Percentiles rank a stretch among this genome's conserved stretches.
Conservation (phyloP, 2,888 invertebrate species). For the Dromius quadrimaculatus region DNA sequence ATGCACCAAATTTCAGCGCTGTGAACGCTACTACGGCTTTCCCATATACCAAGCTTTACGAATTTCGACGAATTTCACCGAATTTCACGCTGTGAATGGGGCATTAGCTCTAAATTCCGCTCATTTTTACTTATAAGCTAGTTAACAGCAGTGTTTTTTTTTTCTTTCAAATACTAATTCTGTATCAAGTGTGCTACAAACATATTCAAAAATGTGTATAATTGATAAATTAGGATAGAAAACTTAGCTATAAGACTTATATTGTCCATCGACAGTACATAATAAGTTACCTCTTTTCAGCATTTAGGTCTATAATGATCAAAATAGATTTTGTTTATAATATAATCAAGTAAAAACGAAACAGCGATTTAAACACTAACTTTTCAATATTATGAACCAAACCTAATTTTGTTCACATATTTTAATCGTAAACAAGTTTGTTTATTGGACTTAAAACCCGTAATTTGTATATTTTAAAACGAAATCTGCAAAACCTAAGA, state of each 20-base stretch:
- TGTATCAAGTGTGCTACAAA: constrained; percentile 46
- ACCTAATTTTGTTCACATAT: constrained; percentile 1
- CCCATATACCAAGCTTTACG: too few relatives aligned
- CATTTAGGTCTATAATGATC: constrained; percentile 17
- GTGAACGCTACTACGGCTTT: too few relatives aligned
- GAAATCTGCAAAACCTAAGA: constrained; percentile 32
- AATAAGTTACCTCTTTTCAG: constrained; percentile 41
- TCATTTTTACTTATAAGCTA: not conserved
- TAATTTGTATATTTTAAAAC: constrained; percentile 39
- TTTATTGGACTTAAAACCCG: constrained; percentile 19
- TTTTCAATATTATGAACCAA: constrained; percentile 6
- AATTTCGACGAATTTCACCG: too few relatives aligned
- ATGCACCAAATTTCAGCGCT: too few relatives aligned
- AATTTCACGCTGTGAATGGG: too few relatives aligned
- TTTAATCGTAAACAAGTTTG: constrained; percentile 16
- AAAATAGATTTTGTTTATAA: constrained; percentile 16
- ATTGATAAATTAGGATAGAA: constrained; percentile 34
- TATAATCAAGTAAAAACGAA: constrained; percentile 6
- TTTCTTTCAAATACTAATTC: constrained; percentile 30
- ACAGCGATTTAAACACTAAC: not conserved
- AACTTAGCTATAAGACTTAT: constrained; percentile 34
- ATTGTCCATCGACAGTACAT: constrained; percentile 47
- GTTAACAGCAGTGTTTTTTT: constrained; percentile 21
- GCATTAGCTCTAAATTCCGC: constrained; percentile 30
- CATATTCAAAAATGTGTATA: constrained; percentile 43